Conservation (phyloP, 2,113 vertebrate genomes). For the Malurus cyaneus region DNA sequence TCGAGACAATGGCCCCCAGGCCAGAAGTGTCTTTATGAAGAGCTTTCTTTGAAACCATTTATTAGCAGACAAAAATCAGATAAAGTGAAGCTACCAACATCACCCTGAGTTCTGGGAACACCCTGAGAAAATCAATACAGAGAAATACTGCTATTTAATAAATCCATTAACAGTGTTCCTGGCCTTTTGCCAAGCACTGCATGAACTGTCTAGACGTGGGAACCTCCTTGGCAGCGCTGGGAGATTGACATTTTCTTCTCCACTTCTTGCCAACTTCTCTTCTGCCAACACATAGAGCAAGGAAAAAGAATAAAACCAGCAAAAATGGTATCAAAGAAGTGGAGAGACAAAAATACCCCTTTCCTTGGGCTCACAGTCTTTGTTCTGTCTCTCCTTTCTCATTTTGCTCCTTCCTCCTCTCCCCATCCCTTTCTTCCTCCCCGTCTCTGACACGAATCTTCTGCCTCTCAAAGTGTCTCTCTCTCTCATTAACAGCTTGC, state of each 20-base stretch:
- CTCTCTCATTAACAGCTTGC: not conserved
- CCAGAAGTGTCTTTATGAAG: not conserved
- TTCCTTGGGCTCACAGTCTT: not conserved
- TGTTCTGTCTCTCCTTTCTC: not conserved
- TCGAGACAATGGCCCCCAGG: not conserved
- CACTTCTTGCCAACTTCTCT: not conserved
- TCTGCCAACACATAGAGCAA: not conserved
- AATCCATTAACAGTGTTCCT: constrained; percentile 4
- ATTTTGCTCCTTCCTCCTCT: not conserved
- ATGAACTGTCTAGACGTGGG: not conserved
- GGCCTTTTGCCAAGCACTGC: not conserved
- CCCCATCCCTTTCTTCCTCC: not conserved
- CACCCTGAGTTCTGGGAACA: not conserved
- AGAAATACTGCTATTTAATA: constrained; percentile 15
- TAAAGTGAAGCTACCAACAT: not conserved
- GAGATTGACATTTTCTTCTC: not conserved
- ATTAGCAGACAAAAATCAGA: not conserved
- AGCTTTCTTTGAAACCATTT: not conserved
- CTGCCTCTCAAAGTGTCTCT: not conserved
- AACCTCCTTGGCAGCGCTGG: not conserved
- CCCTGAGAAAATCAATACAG: constrained; percentile 8
- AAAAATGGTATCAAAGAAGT: not conserved
- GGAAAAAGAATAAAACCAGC: not conserved
- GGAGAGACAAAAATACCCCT: not conserved
- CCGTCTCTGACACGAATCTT: not conserved